Conservation (phyloP, 2,797 vertebrate genomes). For the Hydrophis major region DNA sequence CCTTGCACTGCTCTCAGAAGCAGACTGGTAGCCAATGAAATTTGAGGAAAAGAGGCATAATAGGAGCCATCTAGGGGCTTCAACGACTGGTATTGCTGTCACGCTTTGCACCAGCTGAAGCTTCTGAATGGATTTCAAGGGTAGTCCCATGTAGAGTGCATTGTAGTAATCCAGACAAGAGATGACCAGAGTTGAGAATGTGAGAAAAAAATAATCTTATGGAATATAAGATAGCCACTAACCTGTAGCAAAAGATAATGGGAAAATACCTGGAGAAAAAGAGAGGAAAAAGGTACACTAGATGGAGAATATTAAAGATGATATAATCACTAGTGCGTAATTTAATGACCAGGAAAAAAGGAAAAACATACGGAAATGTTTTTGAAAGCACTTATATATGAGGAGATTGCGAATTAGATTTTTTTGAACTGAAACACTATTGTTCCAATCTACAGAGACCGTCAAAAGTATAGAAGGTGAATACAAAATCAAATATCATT, state of each 20-base stretch:
- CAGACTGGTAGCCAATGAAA: too few relatives aligned
- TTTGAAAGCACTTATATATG: background rate
- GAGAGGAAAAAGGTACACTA: background rate
- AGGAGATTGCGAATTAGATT: background rate
- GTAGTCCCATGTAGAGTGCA: too few relatives aligned
- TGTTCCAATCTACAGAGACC: background rate
- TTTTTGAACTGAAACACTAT: background rate
- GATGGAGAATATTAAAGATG: background rate
- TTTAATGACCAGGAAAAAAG: background rate
- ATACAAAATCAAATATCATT: background rate
- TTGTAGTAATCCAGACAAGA: too few relatives aligned
- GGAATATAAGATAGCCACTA: background rate
- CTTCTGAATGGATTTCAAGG: too few relatives aligned
- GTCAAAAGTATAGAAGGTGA: background rate
- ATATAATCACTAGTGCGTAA: background rate
- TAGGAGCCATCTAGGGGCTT: too few relatives aligned
- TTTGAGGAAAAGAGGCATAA: too few relatives aligned
- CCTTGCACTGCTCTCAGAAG: too few relatives aligned
- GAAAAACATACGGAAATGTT: background rate
- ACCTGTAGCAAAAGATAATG: background rate
- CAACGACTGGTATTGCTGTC: too few relatives aligned
- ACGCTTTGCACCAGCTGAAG: too few relatives aligned
- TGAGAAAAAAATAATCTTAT: background rate
- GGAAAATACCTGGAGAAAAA: background rate
- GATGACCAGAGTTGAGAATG: too few relatives aligned